Base-by-base conservation (phyloP, 2,888 invertebrate species). In the Caenorhabditis afra region DNA sequence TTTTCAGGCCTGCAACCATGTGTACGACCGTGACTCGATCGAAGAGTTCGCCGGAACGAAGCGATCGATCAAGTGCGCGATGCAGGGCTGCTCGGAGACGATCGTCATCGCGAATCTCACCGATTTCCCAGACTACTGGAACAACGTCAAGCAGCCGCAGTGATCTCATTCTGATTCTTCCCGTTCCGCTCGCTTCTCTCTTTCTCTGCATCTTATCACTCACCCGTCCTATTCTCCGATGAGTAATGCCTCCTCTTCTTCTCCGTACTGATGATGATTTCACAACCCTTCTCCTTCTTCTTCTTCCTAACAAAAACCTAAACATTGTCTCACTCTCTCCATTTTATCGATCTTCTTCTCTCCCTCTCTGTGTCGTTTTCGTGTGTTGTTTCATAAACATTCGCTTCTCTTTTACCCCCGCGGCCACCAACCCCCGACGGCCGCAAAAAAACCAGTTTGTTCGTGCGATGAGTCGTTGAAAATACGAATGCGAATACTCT, bases 1-100 rank as follows among this genome's bases (percentile, higher is more conserved):
- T n/a, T 66, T 79, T 39, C 62, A 79, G 79, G 52, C 47, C 14
- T 79, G 79, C 41, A 50, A 53, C 18, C 79, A 79, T 39, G 79
- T 79, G 1, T 79, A 70, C 57, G 79, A 79, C 49, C 49, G 37
- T 0, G 67, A 73, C 12, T 70, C 75, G 10, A 55, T 79, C 47
- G 16, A 3, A 5, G 61, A 75, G 37, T 75, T 70, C 20, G 79
- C 75, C 35, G 62, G 57, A 2, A 50, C 14, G 3, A 66, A 64
- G 18, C 44, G 52, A 16, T 3, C 18, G 11, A 75, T 79, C 55
- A 35, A 64, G 29, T 79, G 79, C n/a, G 67, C 74, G 29, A 58
- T 66, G 37, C 66, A 67, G 50, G 79, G 79, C 35, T 79, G 79
- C 62, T 61, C 55, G 4, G 49, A 52, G 12, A 66, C 39, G 10